phyloP scores from a whole-genome alignment of 1,140 invertebrate genomes.

The Zaprionus vittiger region DNA sequence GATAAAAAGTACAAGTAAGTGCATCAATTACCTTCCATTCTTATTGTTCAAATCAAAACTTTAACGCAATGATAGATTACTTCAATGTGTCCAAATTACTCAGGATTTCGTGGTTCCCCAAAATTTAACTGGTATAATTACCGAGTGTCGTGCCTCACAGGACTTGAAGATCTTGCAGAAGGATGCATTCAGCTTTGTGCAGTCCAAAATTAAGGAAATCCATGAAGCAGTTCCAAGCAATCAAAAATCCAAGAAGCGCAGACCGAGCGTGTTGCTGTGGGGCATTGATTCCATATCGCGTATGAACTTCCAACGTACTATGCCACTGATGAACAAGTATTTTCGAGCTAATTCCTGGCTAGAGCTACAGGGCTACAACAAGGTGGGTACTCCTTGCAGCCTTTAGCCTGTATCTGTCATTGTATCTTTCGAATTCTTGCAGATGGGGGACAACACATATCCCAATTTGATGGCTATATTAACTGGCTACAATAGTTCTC shows the following conservation, averaged over 20 bases:
- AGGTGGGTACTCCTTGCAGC: conserved; percentile 45
- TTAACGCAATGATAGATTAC: conserved; percentile 38
- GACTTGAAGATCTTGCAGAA: conserved; percentile 38
- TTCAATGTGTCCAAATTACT: conserved; percentile 45
- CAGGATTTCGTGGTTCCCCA: conserved; percentile 62
- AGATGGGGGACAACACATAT: conserved; percentile 91
- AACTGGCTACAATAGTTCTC: conserved; percentile 86
- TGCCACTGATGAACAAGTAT: conserved; percentile 65
- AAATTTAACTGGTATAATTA: conserved; percentile 57
- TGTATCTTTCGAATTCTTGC: not conserved
- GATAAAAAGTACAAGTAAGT: conserved; percentile 85
- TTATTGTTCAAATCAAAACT: not conserved
- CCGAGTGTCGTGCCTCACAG: conserved; percentile 49
- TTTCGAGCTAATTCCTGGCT: conserved; percentile 52
- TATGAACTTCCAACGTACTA: conserved; percentile 84
- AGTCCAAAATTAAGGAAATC: conserved; percentile 25
- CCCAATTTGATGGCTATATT: conserved; percentile 92
- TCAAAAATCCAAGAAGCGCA: not conserved
- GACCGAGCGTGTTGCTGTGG: conserved; percentile 67
- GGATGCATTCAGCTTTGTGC: conserved; percentile 71
- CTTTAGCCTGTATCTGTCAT: not conserved
- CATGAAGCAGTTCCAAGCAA: not conserved
- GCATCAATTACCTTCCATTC: no score
- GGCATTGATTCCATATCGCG: conserved; percentile 78
- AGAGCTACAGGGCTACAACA: conserved; percentile 75